Evolutionary conservation across 2,113 vertebrate genomes (phyloP), one percentile per base, ranked within the genome.

Genomic region (Kryptolebias marmoratus): DNA sequence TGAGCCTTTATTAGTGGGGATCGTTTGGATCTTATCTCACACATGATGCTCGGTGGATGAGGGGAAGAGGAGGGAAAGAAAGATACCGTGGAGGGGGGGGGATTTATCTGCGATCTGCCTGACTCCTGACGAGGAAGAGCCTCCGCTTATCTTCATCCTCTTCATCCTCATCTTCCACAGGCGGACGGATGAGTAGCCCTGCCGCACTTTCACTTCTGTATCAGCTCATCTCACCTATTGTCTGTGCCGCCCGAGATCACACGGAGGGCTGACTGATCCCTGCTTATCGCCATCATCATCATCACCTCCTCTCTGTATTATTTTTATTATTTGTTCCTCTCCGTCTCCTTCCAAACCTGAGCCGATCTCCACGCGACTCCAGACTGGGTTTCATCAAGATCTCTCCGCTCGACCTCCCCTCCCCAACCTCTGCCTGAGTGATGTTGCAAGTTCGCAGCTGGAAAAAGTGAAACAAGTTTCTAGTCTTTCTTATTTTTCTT

Each of bases 181-280:
- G 82, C 82, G 86, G 80, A 88, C 65, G 83, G 88, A 84, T 80
- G 42, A 87, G 83, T 79, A 84, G 81, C 83, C 82, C 81, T 7
- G 76, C 81, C 68, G 72, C 89, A 93, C 90, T 91, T 91, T 81
- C 77, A 58, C 63, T 22, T 27, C 85, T 73, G 83, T 86, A 87
- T 83, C 78, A 79, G 39, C 73, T 65, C 84, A 85, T 88, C 90
- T 57, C 88, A 73, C 92, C 95, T 89, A 93, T 95, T 95, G 96
- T 96, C 94, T 96, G 92, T 48, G 44, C 3, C 69, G 58, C 60
- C 71, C 0, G 62, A 68, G 66, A 79, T 73, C 75, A 48, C 68
- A 47, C 74, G 49, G 55, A 72, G 64, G 18, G 47, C 22, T 22
- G 22, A 22, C 22, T 22, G 22, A 57, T 86, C 86, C 62, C 47